phyloP scores from a whole-genome alignment of 2,797 vertebrate genomes.

The Cyclura pinguis region DNA sequence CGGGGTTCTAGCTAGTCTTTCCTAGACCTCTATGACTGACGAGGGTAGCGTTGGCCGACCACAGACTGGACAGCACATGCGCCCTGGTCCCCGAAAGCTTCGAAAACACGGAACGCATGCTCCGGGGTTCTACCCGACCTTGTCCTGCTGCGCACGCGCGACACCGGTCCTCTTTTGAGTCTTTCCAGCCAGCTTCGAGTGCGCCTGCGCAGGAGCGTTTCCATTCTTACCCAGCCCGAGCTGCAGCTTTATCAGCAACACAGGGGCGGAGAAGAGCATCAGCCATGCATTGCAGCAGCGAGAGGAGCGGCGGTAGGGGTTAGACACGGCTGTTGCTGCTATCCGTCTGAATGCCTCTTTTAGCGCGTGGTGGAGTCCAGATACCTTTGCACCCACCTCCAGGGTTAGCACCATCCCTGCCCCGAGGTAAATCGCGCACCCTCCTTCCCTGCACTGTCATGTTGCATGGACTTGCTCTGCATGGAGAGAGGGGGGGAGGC shows the following conservation, averaged over 20 bases:
- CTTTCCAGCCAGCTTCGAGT: fast-evolving
- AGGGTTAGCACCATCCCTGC: not conserved
- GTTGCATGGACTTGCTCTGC: not conserved
- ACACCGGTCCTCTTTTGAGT: not conserved
- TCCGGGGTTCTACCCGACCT: fast-evolving
- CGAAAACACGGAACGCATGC: not conserved
- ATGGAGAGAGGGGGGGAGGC: not conserved
- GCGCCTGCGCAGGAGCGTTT: conserved; percentile 51
- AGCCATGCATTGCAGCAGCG: conserved; percentile 57
- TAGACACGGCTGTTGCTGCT: not conserved
- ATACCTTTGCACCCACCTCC: not conserved
- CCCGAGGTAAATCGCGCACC: not conserved
- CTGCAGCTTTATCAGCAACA: conserved; percentile 29
- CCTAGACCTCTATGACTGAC: not conserved
- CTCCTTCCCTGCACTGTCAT: not conserved
- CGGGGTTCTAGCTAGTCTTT: not conserved
- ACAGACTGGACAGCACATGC: not conserved
- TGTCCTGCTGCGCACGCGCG: conserved; percentile 1
- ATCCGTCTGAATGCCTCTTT: conserved; percentile 33
- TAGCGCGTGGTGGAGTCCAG: not conserved
- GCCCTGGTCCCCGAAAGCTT: not conserved
- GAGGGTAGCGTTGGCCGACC: too few species aligned
- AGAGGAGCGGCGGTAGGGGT: conserved; percentile 6
- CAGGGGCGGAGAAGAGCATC: conserved; percentile 49
- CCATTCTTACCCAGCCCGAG: conserved; percentile 65